phyloP scores from a whole-genome alignment of 2,888 invertebrate species.

The Epistrophella euchroma region DNA sequence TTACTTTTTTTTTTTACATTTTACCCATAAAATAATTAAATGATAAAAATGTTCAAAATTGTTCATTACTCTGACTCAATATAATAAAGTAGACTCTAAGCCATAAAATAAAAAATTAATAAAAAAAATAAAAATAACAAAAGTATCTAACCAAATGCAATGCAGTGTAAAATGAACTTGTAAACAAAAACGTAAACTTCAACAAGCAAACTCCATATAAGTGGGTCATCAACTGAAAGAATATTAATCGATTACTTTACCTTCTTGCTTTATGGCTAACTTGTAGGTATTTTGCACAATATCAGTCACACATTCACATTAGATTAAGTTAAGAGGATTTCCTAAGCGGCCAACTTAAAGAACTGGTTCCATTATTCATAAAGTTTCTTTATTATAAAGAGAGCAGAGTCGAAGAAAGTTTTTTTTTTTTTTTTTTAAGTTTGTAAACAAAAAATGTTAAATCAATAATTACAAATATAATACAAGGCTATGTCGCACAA shows the following conservation, averaged over 20 bases:
- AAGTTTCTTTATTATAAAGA: neutral
- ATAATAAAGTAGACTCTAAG: no score
- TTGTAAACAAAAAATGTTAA: neutral
- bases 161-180: neutral
- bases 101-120: neutral
- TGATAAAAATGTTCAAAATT: no score
- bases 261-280: neutral
- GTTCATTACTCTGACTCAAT: no score
- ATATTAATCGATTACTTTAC: constrained; percentile 10
- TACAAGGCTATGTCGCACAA: neutral
- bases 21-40: no score
- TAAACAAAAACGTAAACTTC: constrained; percentile 5
- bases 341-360: neutral
- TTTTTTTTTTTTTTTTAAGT: neutral
- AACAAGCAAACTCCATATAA: neutral
- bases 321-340: neutral
- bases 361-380: constrained; percentile 8
- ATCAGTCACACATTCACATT: neutral
- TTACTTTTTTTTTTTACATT: no score
- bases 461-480: neutral
- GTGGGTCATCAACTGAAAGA: constrained; percentile 24
- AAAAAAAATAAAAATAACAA: neutral
- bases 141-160: neutral
- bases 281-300: constrained; percentile 6
- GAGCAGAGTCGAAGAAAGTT: neutral